Percentiles rank a stretch among this genome's conserved stretches.
Conservation (phyloP, 2,888 invertebrate species). For the Thecocarcelia acutangulata region DNA sequence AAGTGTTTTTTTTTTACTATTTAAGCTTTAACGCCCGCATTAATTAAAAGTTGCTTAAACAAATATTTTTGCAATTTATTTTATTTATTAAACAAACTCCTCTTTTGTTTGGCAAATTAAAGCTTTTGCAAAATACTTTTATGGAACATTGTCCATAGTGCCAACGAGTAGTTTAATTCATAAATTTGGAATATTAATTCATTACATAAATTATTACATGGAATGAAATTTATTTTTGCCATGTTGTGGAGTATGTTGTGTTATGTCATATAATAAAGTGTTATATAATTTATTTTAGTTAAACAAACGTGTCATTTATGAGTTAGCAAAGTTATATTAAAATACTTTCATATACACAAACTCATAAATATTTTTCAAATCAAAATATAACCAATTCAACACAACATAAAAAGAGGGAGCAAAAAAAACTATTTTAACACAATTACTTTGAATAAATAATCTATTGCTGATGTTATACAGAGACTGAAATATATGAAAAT, state of each 20-base stretch:
- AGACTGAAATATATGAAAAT: not conserved
- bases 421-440: conserved; percentile 6
- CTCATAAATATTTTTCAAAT: conserved; percentile 23
- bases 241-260: not conserved
- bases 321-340: conserved; percentile 5
- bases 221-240: conserved; percentile 13
- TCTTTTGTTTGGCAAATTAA: no score
- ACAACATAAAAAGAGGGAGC: not conserved
- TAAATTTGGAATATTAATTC: conserved; percentile 22
- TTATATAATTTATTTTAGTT: conserved; percentile 25
- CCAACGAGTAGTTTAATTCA: not conserved
- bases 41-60: no score
- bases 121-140: not conserved
- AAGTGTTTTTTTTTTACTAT: no score
- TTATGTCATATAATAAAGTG: conserved; percentile 15
- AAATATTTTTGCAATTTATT: not conserved
- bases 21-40: no score
- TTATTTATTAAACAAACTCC: not conserved
- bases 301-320: conserved; percentile 41
- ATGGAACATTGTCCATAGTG: no score
- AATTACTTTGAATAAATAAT: conserved; percentile 41
- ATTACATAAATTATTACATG: conserved; percentile 27
- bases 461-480: conserved; percentile 12
- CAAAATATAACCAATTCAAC: conserved; percentile 24
- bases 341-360: conserved; percentile 1